phyloP scores from a whole-genome alignment of 1,140 invertebrate species.

The Drosophila lacteicornis region DNA sequence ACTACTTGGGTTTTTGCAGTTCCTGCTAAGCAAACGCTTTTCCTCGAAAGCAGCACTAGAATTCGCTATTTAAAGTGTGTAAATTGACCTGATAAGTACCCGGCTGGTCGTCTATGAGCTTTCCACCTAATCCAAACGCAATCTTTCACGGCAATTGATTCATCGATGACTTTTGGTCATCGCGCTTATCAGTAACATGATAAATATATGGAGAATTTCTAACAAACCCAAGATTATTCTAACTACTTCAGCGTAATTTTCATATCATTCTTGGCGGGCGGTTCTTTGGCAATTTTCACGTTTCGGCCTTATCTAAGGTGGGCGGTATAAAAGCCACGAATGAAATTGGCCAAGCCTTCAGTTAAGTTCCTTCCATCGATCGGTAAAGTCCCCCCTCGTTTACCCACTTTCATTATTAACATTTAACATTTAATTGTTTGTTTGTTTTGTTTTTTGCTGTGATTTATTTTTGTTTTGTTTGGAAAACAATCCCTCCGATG shows the following conservation, averaged over 20 bases:
- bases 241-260: slow-evolving; percentile 54
- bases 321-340: slow-evolving; percentile 20
- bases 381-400: neutral
- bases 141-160: slow-evolving; percentile 65
- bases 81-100: slow-evolving; percentile 31
- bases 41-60: slow-evolving; percentile 23
- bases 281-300: neutral
- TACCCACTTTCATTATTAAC: neutral
- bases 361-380: slow-evolving; percentile 16
- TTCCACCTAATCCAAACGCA: slow-evolving; percentile 47
- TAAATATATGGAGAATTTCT: slow-evolving; percentile 37
- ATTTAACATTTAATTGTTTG: slow-evolving; percentile 1
- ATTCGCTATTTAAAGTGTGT: slow-evolving; percentile 26
- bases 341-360: slow-evolving; percentile 2
- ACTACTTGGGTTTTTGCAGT: slow-evolving; percentile 12
- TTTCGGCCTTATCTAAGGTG: slow-evolving; percentile 31
- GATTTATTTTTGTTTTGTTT: slow-evolving; percentile 12
- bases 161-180: slow-evolving; percentile 37
- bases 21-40: slow-evolving; percentile 19
- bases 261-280: slow-evolving; percentile 24
- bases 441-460: slow-evolving; percentile 18
- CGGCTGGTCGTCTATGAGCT: slow-evolving; percentile 8
- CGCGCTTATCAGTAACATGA: slow-evolving; percentile 35
- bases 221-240: slow-evolving; percentile 48
- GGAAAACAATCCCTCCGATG: neutral